phyloP scores from a whole-genome alignment of 2,888 invertebrate species.

The Beris chalybata region DNA sequence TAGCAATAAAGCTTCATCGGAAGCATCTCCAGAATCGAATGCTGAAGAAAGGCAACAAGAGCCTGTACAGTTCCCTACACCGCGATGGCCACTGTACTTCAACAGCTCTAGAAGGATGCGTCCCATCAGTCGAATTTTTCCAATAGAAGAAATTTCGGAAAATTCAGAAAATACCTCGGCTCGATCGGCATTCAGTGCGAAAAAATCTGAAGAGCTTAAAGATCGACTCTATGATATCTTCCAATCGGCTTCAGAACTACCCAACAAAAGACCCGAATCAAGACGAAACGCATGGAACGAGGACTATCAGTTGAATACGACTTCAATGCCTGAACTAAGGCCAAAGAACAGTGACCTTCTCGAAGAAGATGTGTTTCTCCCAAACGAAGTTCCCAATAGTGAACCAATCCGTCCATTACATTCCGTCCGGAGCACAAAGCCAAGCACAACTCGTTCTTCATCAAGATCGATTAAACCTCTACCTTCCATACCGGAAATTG shows the following conservation, averaged over 20 bases:
- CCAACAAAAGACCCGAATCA: neutral
- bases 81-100: too few species aligned
- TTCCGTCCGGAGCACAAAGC: neutral
- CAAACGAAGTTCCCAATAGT: neutral
- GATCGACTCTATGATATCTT: neutral
- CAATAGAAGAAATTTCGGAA: slow-evolving; percentile 32
- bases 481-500: slow-evolving; percentile 12
- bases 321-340: slow-evolving; percentile 5
- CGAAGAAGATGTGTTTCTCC: neutral
- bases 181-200: neutral
- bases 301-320: neutral
- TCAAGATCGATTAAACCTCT: neutral
- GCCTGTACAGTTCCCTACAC: neutral
- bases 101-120: neutral
- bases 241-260: neutral
- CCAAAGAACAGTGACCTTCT: neutral
- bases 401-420: neutral
- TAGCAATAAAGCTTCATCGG: neutral
- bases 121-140: slow-evolving; percentile 27
- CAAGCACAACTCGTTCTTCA: neutral
- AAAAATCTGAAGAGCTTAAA: slow-evolving; percentile 1
- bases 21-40: too few species aligned
- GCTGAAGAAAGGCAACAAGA: neutral
- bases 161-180: slow-evolving; percentile 23
- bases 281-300: slow-evolving; percentile 10